These are phyloP conservation scores for Choloepus didactylus DNA, from an alignment of 2,797 vertebrate genomes.

Conservation along the genomic window DNA sequence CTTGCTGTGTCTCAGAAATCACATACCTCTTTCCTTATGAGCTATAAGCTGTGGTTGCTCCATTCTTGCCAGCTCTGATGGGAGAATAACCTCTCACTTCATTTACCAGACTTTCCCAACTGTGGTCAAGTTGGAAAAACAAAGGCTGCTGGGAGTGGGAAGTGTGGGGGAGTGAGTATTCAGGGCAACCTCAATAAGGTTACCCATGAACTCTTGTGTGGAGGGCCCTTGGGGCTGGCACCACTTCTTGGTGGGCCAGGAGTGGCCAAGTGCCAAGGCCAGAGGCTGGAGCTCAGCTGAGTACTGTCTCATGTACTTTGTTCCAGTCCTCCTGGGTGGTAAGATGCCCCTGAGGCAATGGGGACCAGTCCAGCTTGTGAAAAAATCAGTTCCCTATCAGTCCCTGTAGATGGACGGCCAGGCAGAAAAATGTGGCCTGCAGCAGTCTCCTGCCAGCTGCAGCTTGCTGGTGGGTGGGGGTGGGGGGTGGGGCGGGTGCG, in stretches of 20 bases:
- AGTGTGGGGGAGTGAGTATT: background rate
- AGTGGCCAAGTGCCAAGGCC: slow-evolving; percentile 53
- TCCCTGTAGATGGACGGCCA: slow-evolving; percentile 60
- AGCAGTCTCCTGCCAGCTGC: slow-evolving; percentile 60
- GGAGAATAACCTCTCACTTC: slow-evolving; percentile 21
- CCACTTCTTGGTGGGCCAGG: background rate
- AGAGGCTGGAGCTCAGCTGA: slow-evolving; percentile 31
- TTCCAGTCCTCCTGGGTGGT: slow-evolving; percentile 61
- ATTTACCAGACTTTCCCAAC: slow-evolving; percentile 23
- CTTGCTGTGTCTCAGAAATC: background rate
- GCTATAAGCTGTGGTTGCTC: background rate
- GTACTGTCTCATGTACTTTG: background rate
- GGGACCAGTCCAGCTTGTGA: background rate
- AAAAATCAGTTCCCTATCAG: slow-evolving; percentile 47
- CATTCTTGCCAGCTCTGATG: background rate
- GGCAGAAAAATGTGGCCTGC: slow-evolving; percentile 69
- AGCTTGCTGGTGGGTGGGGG: slow-evolving; percentile 25
- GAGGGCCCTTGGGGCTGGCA: background rate
- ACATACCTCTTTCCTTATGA: background rate
- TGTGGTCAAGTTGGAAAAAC: slow-evolving; percentile 63
- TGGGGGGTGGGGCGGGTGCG: background rate
- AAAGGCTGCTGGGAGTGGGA: background rate
- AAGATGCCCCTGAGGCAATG: slow-evolving; percentile 17
- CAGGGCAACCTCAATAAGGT: slow-evolving; percentile 35
- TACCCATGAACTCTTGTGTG: background rate